Percentiles rank a stretch among this genome's conserved stretches.
Evolutionary conservation across 2,888 invertebrate species (phyloP).

Genomic region (Ariolimax columbianus): DNA sequence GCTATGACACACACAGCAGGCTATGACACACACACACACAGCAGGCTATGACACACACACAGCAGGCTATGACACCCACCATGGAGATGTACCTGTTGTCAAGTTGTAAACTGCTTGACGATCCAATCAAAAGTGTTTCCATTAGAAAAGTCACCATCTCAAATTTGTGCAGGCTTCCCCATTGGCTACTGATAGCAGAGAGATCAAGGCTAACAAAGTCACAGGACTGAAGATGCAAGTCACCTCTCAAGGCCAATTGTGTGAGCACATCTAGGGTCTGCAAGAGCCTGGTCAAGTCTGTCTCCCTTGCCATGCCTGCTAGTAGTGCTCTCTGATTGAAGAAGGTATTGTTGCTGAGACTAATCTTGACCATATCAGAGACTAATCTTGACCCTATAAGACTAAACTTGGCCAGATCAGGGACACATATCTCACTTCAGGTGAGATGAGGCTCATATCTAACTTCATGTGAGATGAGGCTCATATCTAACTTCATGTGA

Average conservation of each 20-base stretch:
- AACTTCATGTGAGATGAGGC: too few relatives aligned
- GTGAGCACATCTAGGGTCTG: constrained; percentile 27
- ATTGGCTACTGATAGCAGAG: constrained; percentile 1
- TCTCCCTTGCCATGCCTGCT: constrained; percentile 37
- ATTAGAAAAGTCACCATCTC: constrained; percentile 40
- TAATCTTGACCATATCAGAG: too few relatives aligned
- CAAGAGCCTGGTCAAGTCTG: constrained; percentile 21
- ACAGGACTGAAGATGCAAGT: constrained; percentile 1
- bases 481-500: too few relatives aligned
- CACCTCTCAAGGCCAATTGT: constrained; percentile 5
- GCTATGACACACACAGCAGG: too few relatives aligned
- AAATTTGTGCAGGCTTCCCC: constrained; percentile 26
- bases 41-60: too few relatives aligned
- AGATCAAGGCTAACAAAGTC: constrained; percentile 15
- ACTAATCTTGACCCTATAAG: too few relatives aligned
- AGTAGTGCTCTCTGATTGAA: constrained; percentile 12
- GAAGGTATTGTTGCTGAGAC: too few relatives aligned
- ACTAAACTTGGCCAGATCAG: too few relatives aligned
- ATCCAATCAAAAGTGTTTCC: constrained; percentile 31
- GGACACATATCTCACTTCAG: too few relatives aligned
- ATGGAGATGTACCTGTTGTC: constrained; percentile 26
- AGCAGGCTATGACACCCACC: too few relatives aligned
- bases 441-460: too few relatives aligned
- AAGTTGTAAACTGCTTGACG: not conserved
- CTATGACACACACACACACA: too few relatives aligned